Evolutionary conservation across 1,140 invertebrate genomes (phyloP).

Genomic region (Diorhabda sublineata): DNA sequence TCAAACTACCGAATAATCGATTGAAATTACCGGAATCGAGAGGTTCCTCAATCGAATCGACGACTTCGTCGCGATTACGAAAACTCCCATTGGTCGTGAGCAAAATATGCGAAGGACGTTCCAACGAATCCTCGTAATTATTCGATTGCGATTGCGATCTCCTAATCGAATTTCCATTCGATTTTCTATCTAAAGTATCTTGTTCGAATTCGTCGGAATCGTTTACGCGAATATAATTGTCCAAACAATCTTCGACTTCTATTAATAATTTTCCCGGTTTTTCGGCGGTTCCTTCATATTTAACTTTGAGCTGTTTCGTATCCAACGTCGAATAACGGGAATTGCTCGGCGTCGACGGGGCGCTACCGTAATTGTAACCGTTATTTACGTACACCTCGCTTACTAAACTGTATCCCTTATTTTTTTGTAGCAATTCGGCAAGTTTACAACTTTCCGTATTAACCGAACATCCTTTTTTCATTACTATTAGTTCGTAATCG

Average conservation of each 20-base stretch:
- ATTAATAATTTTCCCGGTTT: slow-evolving; percentile 71
- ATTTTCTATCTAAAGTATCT: slow-evolving; percentile 78
- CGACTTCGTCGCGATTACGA: slow-evolving; percentile 46
- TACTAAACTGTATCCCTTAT: slow-evolving; percentile 62
- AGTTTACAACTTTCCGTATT: slow-evolving; percentile 47
- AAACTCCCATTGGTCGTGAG: slow-evolving; percentile 60
- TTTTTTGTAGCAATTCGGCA: slow-evolving; percentile 51
- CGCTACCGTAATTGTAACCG: slow-evolving; percentile 63
- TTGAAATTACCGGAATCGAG: slow-evolving; percentile 36
- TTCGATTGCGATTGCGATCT: slow-evolving; percentile 18
- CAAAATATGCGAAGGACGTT: slow-evolving; percentile 55
- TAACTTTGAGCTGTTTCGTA: slow-evolving; percentile 53
- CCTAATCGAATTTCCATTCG: slow-evolving; percentile 52
- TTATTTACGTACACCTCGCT: slow-evolving; percentile 77
- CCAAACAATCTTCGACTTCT: slow-evolving; percentile 69
- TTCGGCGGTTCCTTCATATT: slow-evolving; percentile 54
- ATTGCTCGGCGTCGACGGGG: slow-evolving; percentile 55
- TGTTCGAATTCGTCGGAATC: slow-evolving; percentile 76
- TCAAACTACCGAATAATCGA: slow-evolving; percentile 60
- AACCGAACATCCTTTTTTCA: slow-evolving; percentile 50
- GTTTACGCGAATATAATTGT: slow-evolving; percentile 63
- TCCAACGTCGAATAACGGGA: slow-evolving; percentile 60
- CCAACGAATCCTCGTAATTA: slow-evolving; percentile 54
- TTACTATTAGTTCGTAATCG: slow-evolving; percentile 50
- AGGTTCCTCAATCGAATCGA: slow-evolving; percentile 10